A percentile compares a stretch with the other conserved stretches of the same genome.
These are phyloP conservation scores for Agonopterix arenella DNA, from an alignment of 2,888 invertebrate genomes.

Conservation along the genomic window DNA sequence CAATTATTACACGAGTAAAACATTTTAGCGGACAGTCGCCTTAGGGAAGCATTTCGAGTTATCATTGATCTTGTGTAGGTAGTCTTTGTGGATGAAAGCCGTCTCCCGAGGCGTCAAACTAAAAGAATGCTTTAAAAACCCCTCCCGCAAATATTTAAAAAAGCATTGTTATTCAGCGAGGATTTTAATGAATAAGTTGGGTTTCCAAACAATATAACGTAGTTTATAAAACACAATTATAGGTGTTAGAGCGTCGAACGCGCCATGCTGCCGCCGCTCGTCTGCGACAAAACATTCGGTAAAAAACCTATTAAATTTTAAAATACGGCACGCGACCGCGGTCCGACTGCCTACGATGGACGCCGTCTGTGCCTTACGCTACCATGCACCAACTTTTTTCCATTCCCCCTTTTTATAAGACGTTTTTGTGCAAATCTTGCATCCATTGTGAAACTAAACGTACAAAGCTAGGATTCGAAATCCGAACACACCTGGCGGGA, in stretches of 20 bases:
- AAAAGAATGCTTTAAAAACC: not conserved
- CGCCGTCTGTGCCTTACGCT: conserved; percentile 28
- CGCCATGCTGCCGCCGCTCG: conserved; percentile 28
- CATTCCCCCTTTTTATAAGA: conserved; percentile 39
- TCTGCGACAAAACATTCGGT: conserved; percentile 14
- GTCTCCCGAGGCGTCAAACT: not conserved
- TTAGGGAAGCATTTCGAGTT: not conserved
- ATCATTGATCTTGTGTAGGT: not conserved
- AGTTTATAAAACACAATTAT: conserved; percentile 18
- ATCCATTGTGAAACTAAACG: conserved; percentile 56
- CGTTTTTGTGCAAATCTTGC: conserved; percentile 73
- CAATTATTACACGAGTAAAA: not conserved
- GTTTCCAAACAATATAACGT: conserved; percentile 10
- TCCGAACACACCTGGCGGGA: conserved; percentile 63
- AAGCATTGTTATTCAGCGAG: too few species aligned
- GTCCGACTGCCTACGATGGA: conserved; percentile 31
- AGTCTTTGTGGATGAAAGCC: not conserved
- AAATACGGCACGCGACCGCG: conserved; percentile 58
- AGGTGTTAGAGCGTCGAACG: conserved; percentile 10
- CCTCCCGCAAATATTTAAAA: too few species aligned
- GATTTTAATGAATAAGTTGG: not conserved
- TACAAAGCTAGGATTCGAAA: conserved; percentile 47
- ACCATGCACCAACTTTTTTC: conserved; percentile 43
- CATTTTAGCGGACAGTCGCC: not conserved
- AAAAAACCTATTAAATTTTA: conserved; percentile 44